Conservation (phyloP, 2,888 invertebrate genomes). For the Vandiemenella viatica region DNA sequence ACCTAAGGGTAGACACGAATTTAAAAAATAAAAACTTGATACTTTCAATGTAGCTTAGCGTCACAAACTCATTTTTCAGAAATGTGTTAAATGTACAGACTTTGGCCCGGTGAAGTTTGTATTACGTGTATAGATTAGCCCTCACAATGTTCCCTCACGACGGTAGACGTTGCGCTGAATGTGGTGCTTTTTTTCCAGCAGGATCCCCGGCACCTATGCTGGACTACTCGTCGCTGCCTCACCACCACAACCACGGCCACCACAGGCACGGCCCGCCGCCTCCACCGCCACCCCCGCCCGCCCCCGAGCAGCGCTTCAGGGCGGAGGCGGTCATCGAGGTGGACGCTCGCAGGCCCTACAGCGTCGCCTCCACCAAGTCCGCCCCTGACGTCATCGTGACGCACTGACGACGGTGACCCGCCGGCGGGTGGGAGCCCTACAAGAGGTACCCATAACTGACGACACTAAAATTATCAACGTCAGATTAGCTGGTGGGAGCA, state of each 20-base stretch:
- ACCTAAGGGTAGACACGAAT: too few species aligned
- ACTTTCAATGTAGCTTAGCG: too few species aligned
- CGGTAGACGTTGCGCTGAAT: too few species aligned
- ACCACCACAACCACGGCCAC: slow-evolving; percentile 27
- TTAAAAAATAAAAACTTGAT: too few species aligned
- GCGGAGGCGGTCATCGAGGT: slow-evolving; percentile 47
- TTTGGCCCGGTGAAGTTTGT: too few species aligned
- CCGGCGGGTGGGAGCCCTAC: slow-evolving; percentile 40
- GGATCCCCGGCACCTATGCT: slow-evolving; percentile 19
- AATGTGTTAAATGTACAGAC: too few species aligned
- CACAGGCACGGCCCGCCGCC: slow-evolving; percentile 32
- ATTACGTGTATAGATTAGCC: too few species aligned
- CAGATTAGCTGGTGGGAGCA: too few species aligned
- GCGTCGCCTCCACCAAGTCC: slow-evolving; percentile 72
- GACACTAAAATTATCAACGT: too few species aligned
- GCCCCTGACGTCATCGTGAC: slow-evolving; percentile 82
- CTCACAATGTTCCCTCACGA: too few species aligned
- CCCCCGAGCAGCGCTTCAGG: slow-evolving; percentile 26
- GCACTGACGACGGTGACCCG: slow-evolving; percentile 45
- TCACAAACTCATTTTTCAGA: too few species aligned
- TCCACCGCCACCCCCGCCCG: slow-evolving; percentile 11
- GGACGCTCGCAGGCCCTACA: slow-evolving; percentile 48
- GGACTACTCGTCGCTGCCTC: slow-evolving; percentile 6
- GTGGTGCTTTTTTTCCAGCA: too few species aligned
- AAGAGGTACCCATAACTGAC: slow-evolving; percentile 25